Conservation (phyloP, 1,140 invertebrate genomes). For the Eumaeus atala region DNA sequence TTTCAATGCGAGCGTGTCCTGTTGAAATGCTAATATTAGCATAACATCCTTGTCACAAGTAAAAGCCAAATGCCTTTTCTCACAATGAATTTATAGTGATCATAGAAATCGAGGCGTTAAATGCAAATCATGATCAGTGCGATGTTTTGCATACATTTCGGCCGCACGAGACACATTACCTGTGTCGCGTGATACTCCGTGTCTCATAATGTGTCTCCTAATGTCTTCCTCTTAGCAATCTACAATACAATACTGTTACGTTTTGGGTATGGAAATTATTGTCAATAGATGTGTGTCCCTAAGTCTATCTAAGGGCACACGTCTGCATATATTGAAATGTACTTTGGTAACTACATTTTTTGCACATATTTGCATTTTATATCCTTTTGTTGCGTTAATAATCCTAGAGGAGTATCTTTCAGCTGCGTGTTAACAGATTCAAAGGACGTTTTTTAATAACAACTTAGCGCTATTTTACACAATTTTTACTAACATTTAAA, state of each 20-base stretch:
- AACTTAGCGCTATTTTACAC: too few relatives aligned
- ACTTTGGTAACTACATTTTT: too few relatives aligned
- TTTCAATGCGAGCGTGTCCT: neutral
- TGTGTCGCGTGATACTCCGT: conserved; percentile 31
- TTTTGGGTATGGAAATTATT: neutral
- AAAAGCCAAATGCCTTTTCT: conserved; percentile 14
- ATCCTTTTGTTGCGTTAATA: too few relatives aligned
- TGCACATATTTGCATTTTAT: too few relatives aligned
- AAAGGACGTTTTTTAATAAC: too few relatives aligned
- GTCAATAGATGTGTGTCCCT: neutral
- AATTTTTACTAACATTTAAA: too few relatives aligned
- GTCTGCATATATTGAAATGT: too few relatives aligned
- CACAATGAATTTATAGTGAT: conserved; percentile 14
- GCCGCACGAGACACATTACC: conserved; percentile 29
- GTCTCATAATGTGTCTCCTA: too few relatives aligned
- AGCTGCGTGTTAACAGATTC: too few relatives aligned
- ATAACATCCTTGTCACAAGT: conserved; percentile 10
- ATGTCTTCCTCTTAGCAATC: conserved; percentile 24
- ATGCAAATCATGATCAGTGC: conserved; percentile 26
- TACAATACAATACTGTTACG: conserved; percentile 21
- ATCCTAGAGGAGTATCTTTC: too few relatives aligned
- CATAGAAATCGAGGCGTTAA: conserved; percentile 22
- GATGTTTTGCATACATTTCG: conserved; percentile 34
- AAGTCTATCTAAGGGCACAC: too few relatives aligned
- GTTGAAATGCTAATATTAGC: conserved; percentile 1